Evolutionary conservation across 1,140 invertebrate species (phyloP), one percentile per base, ranked within the genome.

Genomic region (Eriosoma lanigerum): DNA sequence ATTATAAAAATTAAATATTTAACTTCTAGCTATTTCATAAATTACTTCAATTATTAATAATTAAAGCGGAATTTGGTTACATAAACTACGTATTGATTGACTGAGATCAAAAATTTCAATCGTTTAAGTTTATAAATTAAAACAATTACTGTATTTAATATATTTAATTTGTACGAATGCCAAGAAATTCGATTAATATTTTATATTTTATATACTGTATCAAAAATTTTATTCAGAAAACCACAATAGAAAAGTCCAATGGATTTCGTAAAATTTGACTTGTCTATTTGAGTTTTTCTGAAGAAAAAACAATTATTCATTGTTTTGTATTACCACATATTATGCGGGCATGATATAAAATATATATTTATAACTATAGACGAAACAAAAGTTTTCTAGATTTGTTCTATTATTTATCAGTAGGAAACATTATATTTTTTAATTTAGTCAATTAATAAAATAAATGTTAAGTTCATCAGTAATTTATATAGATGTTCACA

Each of bases 381-480:
- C n/a, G n/a, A n/a, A 17, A 8, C 29, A 8, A 64, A 64, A 38
- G 32, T 66, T 38, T 44, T 13, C n/a, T 0, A 1, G 0, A 8
- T 38, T 66, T 0, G 8, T 66, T 24, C 4, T 5, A n/a, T 66
- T 44, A 38, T 62, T 44, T 44, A 1, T 13, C 10, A 12, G 60
- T 15, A 12, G 29, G 26, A 38, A 44, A 66, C 32, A 66, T n/a
- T n/a, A 66, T 15, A 21, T 19, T 46, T 21, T 62, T 62, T n/a
- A n/a, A 32, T 8, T 0, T 10, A 17, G 29, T 64, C 17, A 38
- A 64, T 32, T 19, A 38, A 1, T 15, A 64, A 38, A 64, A 29
- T 32, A 64, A 17, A n/a, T 64, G 60, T 64, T 3, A 32, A 64
- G 29, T 64, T 64, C 32, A 64, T 64, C 29, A 64, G 26, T 64